Conservation (phyloP, 2,113 vertebrate genomes). For the Gobiocypris rarus region DNA sequence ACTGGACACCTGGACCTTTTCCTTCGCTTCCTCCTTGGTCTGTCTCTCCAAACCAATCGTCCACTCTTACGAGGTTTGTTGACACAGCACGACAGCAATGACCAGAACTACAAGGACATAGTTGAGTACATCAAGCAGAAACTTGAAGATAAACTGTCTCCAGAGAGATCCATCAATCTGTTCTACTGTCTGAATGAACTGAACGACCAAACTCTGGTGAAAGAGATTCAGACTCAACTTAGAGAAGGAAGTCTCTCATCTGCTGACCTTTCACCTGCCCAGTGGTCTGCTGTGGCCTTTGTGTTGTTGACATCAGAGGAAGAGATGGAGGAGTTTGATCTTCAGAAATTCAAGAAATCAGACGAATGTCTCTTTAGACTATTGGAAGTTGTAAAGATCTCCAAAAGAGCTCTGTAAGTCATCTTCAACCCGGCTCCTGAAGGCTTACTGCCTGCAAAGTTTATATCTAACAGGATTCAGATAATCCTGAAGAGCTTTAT, state of each 20-base stretch:
- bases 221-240: constrained; percentile 25
- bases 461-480: too few species aligned
- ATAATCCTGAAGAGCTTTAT: too few species aligned
- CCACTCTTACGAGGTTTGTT: constrained; percentile 38
- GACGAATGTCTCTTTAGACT: constrained; percentile 33
- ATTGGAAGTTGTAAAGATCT: neutral
- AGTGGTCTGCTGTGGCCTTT: constrained; percentile 42
- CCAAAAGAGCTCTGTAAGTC: constrained; percentile 41
- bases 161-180: constrained; percentile 35
- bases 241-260: constrained; percentile 16
- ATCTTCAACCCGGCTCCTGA: too few species aligned
- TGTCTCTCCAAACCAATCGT: constrained; percentile 41
- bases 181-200: constrained; percentile 46
- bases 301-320: constrained; percentile 50
- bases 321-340: constrained; percentile 40
- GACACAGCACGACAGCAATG: neutral
- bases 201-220: constrained; percentile 41
- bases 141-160: neutral
- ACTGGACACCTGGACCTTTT: constrained; percentile 41
- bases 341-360: constrained; percentile 38
- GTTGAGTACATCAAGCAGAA: constrained; percentile 34
- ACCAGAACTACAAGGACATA: neutral
- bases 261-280: constrained; percentile 31
- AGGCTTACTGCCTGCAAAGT: too few species aligned
- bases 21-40: constrained; percentile 42